Evolutionary conservation across 1,140 invertebrate species (phyloP), one percentile per base, ranked within the genome.

Genomic region (Cyclargus thomasi): DNA sequence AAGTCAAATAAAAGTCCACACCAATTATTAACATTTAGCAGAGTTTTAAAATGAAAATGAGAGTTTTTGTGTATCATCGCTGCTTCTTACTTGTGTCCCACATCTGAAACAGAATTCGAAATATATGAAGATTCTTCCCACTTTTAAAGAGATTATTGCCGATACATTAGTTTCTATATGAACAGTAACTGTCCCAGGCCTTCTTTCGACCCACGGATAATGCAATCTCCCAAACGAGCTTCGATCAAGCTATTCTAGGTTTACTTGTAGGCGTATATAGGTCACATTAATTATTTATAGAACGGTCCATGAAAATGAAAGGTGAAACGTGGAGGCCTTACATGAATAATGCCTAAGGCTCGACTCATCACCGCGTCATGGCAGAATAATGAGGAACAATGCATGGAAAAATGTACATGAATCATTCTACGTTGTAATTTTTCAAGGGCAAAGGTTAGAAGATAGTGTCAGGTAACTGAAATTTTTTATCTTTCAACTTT

Each of bases 221-320:
- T 16, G 39, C 1, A 29, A 29, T 29, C 29, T 29, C 29, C 39
- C 39, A 47, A 47, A 47, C 10, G 39, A 47, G 14, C 14, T 47
- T 47, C 11, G 10, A 47, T 47, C 39, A 47, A 29, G 29, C 29
- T 29, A 47, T 47, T 47, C 39, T 47, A 47, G 14, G 39, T 16
- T 14, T 16, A 47, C 39, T 1, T 16, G 39, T 47, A 47, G 18
- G 55, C 55, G 55, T 59, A 59, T 59, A 21, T 59, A 21, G 55
- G 55, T 59, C 55, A 59, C 18, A 59, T 59, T 18, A 20, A 59
- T 20, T 8, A 59, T 59, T 59, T 21, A 59, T 59, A 59, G 55
- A 18, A 59, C 55, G 55, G 18, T 47, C 39, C 39, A 47, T 47
- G 39, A 47, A 47, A 59, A 21, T 20, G 55, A 59, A 59, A 20